These are phyloP conservation scores for Selene dorsalis DNA, from an alignment of 2,797 vertebrate species.

Conservation along the genomic window DNA sequence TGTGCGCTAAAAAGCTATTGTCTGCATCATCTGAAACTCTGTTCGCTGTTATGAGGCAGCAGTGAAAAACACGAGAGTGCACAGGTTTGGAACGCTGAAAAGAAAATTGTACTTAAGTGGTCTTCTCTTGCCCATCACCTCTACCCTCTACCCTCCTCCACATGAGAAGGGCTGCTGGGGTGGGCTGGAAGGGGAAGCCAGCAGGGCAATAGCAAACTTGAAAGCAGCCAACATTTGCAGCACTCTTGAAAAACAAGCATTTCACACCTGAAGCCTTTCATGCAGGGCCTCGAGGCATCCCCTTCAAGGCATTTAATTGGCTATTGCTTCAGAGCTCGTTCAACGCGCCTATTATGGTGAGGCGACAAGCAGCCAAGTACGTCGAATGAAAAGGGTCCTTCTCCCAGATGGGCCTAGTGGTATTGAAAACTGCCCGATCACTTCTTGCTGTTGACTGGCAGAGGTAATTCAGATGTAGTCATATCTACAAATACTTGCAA, in stretches of 20 bases:
- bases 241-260: conserved; percentile 99
- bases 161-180: conserved; percentile 89
- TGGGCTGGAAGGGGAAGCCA: conserved; percentile 82
- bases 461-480: conserved; percentile 81
- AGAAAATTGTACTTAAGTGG: conserved; percentile 99
- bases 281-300: conserved; percentile 93
- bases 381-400: conserved; percentile 94
- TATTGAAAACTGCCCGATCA: conserved; percentile 90
- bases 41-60: conserved; percentile 88
- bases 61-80: conserved; percentile 88
- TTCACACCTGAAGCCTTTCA: conserved; percentile 99
- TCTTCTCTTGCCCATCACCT: conserved; percentile 90
- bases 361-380: conserved; percentile 93
- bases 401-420: conserved; percentile 89
- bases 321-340: conserved; percentile 97
- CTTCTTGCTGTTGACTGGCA: conserved; percentile 89
- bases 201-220: conserved; percentile 89
- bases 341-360: conserved; percentile 94
- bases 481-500: conserved; percentile 70
- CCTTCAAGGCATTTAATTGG: conserved; percentile 99
- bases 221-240: conserved; percentile 98
- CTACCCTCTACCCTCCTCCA: conserved; percentile 85
- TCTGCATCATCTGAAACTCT: conserved; percentile 92
- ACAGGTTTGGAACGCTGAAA: conserved; percentile 95
- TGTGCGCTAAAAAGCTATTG: conserved; percentile 93